phyloP scores from a whole-genome alignment of 2,888 invertebrate genomes.

The Unio pictorum region DNA sequence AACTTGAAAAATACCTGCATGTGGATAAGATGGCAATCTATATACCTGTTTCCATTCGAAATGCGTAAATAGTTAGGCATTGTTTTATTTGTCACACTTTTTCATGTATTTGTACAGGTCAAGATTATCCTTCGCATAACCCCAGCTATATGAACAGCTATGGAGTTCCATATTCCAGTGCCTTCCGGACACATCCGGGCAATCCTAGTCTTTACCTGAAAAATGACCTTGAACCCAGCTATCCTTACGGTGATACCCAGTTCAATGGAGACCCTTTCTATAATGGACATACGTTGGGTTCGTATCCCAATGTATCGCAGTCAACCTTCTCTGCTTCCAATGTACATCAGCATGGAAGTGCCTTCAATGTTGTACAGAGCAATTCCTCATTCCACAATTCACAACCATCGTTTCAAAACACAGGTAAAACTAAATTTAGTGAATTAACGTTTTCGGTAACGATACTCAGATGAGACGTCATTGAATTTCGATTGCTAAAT shows the following conservation, averaged over 20 bases:
- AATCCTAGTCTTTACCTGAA: slow-evolving; percentile 47
- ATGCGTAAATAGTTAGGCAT: too few relatives aligned
- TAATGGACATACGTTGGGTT: slow-evolving; percentile 13
- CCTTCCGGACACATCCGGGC: slow-evolving; percentile 43
- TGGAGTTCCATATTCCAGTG: slow-evolving; percentile 35
- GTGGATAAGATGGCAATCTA: too few relatives aligned
- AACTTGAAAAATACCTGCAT: too few relatives aligned
- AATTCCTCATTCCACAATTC: slow-evolving; percentile 37
- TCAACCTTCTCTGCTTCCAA: slow-evolving; percentile 31
- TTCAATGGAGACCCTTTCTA: slow-evolving; percentile 31
- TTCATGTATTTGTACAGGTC: slow-evolving; percentile 23
- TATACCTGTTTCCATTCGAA: too few relatives aligned
- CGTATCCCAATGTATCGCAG: slow-evolving; percentile 31
- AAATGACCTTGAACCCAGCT: slow-evolving; percentile 46
- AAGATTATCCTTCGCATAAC: slow-evolving; percentile 30
- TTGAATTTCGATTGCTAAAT: too few relatives aligned
- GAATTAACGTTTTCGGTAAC: too few relatives aligned
- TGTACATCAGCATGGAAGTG: slow-evolving; percentile 53
- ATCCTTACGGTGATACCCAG: slow-evolving; percentile 33
- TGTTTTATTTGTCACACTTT: too few relatives aligned
- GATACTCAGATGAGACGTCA: too few relatives aligned
- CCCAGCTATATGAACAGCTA: slow-evolving; percentile 27
- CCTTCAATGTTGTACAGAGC: slow-evolving; percentile 63
- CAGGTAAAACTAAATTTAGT: slow-evolving; percentile 16
- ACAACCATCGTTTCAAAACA: slow-evolving; percentile 31